Percentiles rank a stretch among this genome's conserved stretches.
phyloP scores from a whole-genome alignment of 2,888 invertebrate species.

The Ectobius pallidus region DNA sequence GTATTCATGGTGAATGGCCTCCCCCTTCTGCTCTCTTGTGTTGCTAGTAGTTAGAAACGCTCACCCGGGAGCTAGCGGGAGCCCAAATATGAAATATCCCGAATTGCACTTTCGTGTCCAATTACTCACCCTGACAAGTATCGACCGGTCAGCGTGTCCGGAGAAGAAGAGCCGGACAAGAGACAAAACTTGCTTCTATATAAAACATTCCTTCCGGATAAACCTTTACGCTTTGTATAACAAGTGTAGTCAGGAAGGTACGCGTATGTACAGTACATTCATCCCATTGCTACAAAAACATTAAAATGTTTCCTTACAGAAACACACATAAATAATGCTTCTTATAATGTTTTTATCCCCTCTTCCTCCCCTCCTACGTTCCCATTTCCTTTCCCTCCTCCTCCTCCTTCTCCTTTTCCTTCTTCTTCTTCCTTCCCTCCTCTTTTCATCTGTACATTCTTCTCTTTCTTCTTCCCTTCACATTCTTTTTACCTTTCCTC shows the following conservation, averaged over 20 bases:
- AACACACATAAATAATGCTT: no score
- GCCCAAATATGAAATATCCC: conserved; percentile 43
- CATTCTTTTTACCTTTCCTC: neutral
- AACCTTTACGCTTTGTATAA: no score
- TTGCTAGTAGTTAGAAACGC: conserved; percentile 35
- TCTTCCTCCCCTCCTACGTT: neutral
- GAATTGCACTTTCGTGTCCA: conserved; percentile 43
- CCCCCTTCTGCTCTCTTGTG: neutral
- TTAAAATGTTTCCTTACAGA: no score
- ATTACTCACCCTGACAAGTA: conserved; percentile 43
- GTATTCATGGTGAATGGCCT: conserved; percentile 12
- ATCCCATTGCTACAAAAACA: no score
- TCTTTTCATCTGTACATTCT: neutral
- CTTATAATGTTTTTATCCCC: no score
- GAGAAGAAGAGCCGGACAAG: conserved; percentile 24
- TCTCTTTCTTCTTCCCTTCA: neutral
- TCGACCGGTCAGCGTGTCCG: conserved; percentile 33
- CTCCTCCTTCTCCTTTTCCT: no score
- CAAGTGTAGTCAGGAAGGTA: no score
- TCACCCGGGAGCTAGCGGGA: conserved; percentile 32
- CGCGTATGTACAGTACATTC: no score
- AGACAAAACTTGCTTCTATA: no score
- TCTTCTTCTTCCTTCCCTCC: conserved; percentile 1
- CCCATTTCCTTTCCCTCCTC: neutral
- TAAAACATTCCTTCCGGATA: no score